Evolutionary conservation across 2,888 invertebrate genomes (phyloP).

Genomic region (Barypeithes pellucidus): DNA sequence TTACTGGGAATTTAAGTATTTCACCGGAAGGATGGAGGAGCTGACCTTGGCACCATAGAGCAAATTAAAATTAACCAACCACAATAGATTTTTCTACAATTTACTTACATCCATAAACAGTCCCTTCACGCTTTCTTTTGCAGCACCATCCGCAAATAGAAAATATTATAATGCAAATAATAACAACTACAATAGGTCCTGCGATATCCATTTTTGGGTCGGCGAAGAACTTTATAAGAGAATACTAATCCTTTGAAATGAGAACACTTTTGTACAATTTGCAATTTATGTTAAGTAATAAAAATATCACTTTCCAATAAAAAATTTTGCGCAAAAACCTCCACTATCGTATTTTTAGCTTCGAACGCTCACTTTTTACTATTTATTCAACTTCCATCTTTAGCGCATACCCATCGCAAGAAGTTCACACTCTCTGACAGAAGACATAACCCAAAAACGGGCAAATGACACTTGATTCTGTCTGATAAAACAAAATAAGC

Average conservation of each 20-base stretch:
- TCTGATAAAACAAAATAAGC: background rate
- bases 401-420: background rate
- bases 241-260: too few species aligned
- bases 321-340: conserved; percentile 1
- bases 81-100: too few species aligned
- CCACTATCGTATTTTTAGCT: conserved; percentile 1
- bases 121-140: conserved; percentile 62
- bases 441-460: background rate
- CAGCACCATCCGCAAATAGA: conserved; percentile 64
- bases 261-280: too few species aligned
- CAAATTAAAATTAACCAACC: too few species aligned
- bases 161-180: conserved; percentile 62
- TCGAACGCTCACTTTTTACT: background rate
- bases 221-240: conserved; percentile 3
- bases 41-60: too few species aligned
- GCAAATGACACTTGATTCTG: background rate
- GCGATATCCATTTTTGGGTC: conserved; percentile 60
- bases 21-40: too few species aligned
- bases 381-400: background rate
- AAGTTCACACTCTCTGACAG: background rate
- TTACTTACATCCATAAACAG: conserved; percentile 63
- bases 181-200: conserved; percentile 58
- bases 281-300: background rate
- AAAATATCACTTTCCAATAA: background rate
- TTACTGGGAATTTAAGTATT: too few species aligned